These are phyloP conservation scores for Trichechus manatus DNA, from an alignment of 2,113 vertebrate genomes.

Conservation along the genomic window DNA sequence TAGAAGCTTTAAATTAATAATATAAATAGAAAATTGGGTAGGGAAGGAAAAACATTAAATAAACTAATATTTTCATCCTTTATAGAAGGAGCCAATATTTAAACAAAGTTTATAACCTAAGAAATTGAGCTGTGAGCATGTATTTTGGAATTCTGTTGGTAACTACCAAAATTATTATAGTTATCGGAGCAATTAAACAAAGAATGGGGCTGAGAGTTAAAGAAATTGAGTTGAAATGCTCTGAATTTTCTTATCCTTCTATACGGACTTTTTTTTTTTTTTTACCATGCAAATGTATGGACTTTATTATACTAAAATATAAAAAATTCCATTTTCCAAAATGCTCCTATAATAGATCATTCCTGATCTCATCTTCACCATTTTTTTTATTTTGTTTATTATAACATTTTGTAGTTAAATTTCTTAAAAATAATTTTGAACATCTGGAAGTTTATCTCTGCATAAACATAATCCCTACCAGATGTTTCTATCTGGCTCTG, in stretches of 20 bases:
- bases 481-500: constrained; percentile 71
- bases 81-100: background rate
- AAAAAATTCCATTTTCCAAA: background rate
- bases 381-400: background rate
- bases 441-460: constrained; percentile 74
- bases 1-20: background rate
- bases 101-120: background rate
- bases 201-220: background rate
- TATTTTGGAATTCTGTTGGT: background rate
- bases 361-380: background rate
- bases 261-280: background rate
- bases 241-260: background rate
- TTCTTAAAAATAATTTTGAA: constrained; percentile 73
- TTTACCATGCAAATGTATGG: background rate
- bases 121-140: background rate
- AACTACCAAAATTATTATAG: background rate
- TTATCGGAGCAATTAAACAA: background rate
- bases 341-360: background rate
- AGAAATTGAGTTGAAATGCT: background rate
- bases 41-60: background rate
- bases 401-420: constrained; percentile 46
- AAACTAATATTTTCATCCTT: constrained; percentile 9
- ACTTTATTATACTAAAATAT: constrained; percentile 27
- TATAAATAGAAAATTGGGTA: background rate
- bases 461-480: constrained; percentile 63